These are phyloP conservation scores for Drosophila paucipuncta DNA, from an alignment of 2,888 invertebrate genomes.

Conservation along the genomic window DNA sequence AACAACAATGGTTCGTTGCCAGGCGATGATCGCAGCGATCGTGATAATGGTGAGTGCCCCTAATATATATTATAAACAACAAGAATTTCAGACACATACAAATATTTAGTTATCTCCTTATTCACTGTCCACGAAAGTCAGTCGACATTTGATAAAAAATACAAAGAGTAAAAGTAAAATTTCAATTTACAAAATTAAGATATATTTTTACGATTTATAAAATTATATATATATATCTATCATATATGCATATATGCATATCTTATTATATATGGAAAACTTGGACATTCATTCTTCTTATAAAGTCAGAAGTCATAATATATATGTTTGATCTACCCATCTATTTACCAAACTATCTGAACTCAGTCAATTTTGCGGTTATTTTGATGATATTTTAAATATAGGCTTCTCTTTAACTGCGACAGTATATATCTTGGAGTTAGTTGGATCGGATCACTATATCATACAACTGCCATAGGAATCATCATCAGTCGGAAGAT, in stretches of 20 bases:
- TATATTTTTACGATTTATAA: no score
- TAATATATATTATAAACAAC: neutral
- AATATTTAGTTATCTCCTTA: neutral
- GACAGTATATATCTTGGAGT: neutral
- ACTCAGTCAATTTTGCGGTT: neutral
- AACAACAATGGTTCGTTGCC: slow-evolving; percentile 50
- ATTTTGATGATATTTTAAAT: neutral
- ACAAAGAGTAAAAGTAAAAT: neutral
- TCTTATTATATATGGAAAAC: no score
- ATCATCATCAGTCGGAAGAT: neutral
- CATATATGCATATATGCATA: neutral
- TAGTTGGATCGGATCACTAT: neutral
- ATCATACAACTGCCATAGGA: neutral
- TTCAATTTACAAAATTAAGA: neutral
- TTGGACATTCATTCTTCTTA: neutral
- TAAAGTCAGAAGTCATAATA: neutral
- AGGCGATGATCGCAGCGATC: slow-evolving; percentile 86
- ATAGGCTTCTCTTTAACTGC: neutral
- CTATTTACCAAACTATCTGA: neutral
- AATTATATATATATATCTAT: neutral
- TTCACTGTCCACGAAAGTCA: neutral
- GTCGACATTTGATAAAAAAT: neutral
- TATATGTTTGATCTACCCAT: neutral
- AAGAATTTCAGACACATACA: neutral
- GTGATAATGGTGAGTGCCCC: slow-evolving; percentile 88